Evolutionary conservation across 2,113 vertebrate species (phyloP), one percentile per base, ranked within the genome.

Genomic region (Struthio camelus): DNA sequence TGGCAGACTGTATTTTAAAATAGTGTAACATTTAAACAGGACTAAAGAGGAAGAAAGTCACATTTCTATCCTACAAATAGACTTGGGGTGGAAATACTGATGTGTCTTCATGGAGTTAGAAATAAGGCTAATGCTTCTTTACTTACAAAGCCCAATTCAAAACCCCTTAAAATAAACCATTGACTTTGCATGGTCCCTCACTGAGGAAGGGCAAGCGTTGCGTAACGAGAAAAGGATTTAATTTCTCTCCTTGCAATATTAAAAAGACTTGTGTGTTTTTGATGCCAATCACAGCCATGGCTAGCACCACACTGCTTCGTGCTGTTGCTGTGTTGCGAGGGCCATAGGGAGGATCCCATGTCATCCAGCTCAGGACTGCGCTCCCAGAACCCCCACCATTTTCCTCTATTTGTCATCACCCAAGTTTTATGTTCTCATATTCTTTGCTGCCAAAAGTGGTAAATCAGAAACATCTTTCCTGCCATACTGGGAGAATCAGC

Each of bases 101-200:
- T 46, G 19, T 73, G 51, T 87, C 85, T 76, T 94, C 54, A 22
- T 73, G 89, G 71, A 89, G 84, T 77, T 66, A 85, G 66, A 80
- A 87, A 87, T 22, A 56, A 90, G 71, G 50, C 75, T 93, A 53
- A 62, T 67, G 90, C 85, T 61, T 92, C 92, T 93, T 83, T 93
- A 79, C 89, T 76, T 87, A 94, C 87, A 96, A 94, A 97, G 96
- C 67, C 76, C 77, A 46, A 80, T 95, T 95, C 91, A 96, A 66
- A 94, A 27, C 46, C 16, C 46, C 42, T 85, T 96, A 87, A 96
- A 97, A 83, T 88, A 92, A 91, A 51, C 71, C 91, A 95, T 56
- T 91, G 94, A 95, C 89, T 90, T 94, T 83, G 44, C 67, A 54
- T 70, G 50, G 53, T 85, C 67, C 67, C 76, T 81, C 85, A 42